Conservation (phyloP, 2,113 vertebrate species). For the Pygoscelis adeliae region DNA sequence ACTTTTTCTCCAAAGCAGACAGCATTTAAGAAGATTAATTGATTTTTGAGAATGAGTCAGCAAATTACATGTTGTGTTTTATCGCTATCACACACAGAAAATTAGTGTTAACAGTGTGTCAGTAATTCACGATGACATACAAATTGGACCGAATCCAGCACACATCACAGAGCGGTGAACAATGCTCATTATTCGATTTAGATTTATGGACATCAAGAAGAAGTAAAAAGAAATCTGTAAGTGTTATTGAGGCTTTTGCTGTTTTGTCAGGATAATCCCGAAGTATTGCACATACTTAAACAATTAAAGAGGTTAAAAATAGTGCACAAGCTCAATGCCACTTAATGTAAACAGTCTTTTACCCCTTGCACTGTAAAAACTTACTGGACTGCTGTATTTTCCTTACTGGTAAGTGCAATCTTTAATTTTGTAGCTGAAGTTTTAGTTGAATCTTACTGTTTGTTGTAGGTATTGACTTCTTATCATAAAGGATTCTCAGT, state of each 20-base stretch:
- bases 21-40: not conserved
- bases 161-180: not conserved
- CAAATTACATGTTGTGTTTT: not conserved
- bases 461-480: not conserved
- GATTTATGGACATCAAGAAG: not conserved
- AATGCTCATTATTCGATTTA: not conserved
- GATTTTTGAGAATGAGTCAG: conserved; percentile 2
- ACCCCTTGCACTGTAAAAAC: not conserved
- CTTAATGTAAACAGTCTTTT: not conserved
- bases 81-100: not conserved
- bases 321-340: not conserved
- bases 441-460: not conserved
- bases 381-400: not conserved
- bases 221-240: not conserved
- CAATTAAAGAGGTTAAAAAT: not conserved
- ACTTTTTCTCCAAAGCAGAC: not conserved
- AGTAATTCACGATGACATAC: not conserved
- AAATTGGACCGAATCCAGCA: conserved; percentile 9
- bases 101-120: not conserved
- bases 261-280: not conserved
- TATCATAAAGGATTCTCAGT: not conserved
- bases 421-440: not conserved
- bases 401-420: not conserved
- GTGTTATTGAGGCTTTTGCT: not conserved
- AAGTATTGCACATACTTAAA: not conserved